A percentile compares a stretch with the other conserved stretches of the same genome.
Conservation (phyloP, 1,140 invertebrate genomes). For the Apocrypta bakeri region DNA sequence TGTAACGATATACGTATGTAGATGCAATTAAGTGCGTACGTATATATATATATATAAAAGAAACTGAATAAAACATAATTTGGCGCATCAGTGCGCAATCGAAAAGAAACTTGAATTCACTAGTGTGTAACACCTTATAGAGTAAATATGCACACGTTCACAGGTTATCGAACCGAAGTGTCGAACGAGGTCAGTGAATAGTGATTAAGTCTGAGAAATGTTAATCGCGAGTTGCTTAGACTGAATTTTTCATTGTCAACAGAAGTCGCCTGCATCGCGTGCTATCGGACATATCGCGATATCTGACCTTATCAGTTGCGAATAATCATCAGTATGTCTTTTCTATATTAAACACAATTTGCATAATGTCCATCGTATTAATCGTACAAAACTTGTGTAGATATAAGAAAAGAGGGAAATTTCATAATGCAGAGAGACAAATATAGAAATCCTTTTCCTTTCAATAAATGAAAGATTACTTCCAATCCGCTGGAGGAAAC, state of each 20-base stretch:
- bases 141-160: background rate
- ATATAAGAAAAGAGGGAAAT: background rate
- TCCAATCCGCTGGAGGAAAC: background rate
- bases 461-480: background rate
- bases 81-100: background rate
- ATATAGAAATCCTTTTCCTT: background rate
- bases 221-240: background rate
- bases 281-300: background rate
- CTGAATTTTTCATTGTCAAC: conserved; percentile 4
- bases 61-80: background rate
- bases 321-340: too few relatives aligned
- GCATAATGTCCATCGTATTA: too few relatives aligned
- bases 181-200: conserved; percentile 59
- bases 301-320: background rate
- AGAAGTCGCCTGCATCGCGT: background rate
- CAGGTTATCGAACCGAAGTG: conserved; percentile 58
- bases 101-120: background rate
- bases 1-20: too few relatives aligned
- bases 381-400: too few relatives aligned
- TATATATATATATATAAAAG: background rate
- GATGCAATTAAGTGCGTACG: background rate
- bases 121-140: too few relatives aligned
- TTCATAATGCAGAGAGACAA: background rate
- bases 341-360: too few relatives aligned
- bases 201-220: conserved; percentile 53